phyloP scores from a whole-genome alignment of 2,888 invertebrate species.

The Escarpia spicata region DNA sequence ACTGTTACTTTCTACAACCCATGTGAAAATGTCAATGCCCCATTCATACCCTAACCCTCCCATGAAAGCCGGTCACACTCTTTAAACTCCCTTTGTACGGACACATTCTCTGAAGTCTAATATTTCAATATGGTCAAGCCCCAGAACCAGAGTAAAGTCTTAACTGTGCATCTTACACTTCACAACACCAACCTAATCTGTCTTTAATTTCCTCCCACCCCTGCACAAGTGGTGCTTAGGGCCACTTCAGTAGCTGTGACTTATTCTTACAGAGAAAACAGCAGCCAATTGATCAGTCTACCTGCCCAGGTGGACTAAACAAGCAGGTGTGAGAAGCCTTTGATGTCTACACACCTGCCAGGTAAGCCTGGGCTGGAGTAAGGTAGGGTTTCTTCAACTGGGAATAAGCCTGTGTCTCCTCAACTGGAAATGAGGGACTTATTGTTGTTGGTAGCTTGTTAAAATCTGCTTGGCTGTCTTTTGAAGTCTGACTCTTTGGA shows the following conservation, averaged over 20 bases:
- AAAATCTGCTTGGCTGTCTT: background rate
- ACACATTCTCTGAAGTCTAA: background rate
- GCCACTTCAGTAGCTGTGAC: background rate
- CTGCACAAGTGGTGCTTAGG: background rate
- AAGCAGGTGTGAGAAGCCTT: background rate
- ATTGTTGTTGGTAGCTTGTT: too few relatives aligned
- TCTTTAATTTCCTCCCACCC: background rate
- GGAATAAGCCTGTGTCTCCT: background rate
- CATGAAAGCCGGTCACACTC: background rate
- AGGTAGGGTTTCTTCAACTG: background rate
- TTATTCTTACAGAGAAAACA: constrained; percentile 16
- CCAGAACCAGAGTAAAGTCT: background rate
- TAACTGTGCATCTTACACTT: background rate
- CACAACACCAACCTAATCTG: background rate
- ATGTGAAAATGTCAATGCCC: too few relatives aligned
- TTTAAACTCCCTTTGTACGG: background rate
- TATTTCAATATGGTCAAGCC: background rate
- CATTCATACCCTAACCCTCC: background rate
- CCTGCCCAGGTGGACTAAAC: background rate
- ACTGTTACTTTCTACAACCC: background rate
- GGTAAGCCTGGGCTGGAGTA: background rate
- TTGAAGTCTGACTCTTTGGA: background rate
- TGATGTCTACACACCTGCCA: background rate
- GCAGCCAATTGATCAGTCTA: background rate
- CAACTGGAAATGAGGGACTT: background rate